Base-by-base conservation (phyloP, 2,113 vertebrate species). In the Neodontobutis hainanensis region DNA sequence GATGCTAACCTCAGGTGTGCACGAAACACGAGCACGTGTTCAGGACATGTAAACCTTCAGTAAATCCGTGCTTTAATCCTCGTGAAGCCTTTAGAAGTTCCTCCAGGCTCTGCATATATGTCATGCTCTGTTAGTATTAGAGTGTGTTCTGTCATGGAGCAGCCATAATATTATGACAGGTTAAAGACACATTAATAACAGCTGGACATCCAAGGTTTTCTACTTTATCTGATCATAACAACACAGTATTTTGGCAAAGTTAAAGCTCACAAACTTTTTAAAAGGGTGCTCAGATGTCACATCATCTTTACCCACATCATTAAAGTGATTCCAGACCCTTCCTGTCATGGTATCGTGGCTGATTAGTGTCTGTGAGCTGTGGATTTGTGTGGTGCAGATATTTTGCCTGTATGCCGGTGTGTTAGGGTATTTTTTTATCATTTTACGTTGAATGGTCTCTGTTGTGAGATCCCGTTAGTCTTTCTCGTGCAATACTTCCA, bases 341-440 rank as follows among this genome's bases (percentile, higher is more conserved):
- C 34, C 52, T 55, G 52, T 34, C 6, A 2, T 55, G n/a, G 38
- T 8, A 34, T 14, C 3, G 8, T 15, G 52, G 52, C 34, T 36
- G 52, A 55, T n/a, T 11, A 12, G 5, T 53, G 5, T 34, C 27
- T 2, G 48, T 19, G 16, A 27, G n/a, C 27, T 40, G 12, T 38
- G 50, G 11, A 14, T 19, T 34, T 84, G 88, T 68, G 64, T 91
- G 88, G 87, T 80, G n/a, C n/a, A n/a, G n/a, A n/a, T n/a, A n/a
- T n/a, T n/a, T n/a, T n/a, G 2, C n/a, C 11, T 35, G 38, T 44
- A 10, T 57, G 19, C 47, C 10, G 34, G 15, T 53, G 36, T 38
- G 19, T 46, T 19, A 34, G 14, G 27, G 8, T 61, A 45, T 66
- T 42, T 52, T 58, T 27, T 27, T 27, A 27, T 49, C 1, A 6